Conservation (phyloP, 2,888 invertebrate species). For the Sminthurides aquaticus region DNA sequence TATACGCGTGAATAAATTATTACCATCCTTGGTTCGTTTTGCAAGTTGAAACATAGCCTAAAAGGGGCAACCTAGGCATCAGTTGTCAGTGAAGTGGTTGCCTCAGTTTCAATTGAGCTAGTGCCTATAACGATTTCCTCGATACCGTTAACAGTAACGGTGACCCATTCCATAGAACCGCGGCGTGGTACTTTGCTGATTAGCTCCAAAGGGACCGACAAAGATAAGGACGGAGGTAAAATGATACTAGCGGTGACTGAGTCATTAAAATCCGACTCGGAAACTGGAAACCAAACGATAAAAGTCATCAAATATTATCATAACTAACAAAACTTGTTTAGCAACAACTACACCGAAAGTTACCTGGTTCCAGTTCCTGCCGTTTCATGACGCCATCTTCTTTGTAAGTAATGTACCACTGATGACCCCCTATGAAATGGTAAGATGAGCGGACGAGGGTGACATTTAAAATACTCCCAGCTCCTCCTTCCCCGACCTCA, state of each 20-base stretch:
- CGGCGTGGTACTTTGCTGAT: neutral
- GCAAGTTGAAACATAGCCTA: no score
- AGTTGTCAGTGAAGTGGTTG: neutral
- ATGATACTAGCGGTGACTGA: neutral
- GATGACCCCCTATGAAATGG: conserved; percentile 7
- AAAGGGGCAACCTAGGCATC: no score
- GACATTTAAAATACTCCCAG: neutral
- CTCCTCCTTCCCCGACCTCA: neutral
- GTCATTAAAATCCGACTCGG: neutral
- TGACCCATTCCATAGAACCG: conserved; percentile 12
- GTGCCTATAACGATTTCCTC: neutral
- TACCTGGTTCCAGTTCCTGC: neutral
- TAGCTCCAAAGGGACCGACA: neutral
- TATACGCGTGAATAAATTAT: no score
- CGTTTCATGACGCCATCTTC: neutral
- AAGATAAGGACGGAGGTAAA: neutral
- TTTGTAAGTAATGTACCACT: conserved; percentile 1
- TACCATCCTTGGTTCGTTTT: no score
- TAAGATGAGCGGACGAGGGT: neutral
- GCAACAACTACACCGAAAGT: no score
- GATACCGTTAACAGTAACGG: neutral
- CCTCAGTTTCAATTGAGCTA: neutral
- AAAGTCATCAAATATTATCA: no score
- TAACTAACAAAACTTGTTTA: no score
- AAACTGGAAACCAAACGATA: neutral